Evolutionary conservation across 2,888 invertebrate genomes (phyloP).

Genomic region (Parapristionchus giblindavisi): DNA sequence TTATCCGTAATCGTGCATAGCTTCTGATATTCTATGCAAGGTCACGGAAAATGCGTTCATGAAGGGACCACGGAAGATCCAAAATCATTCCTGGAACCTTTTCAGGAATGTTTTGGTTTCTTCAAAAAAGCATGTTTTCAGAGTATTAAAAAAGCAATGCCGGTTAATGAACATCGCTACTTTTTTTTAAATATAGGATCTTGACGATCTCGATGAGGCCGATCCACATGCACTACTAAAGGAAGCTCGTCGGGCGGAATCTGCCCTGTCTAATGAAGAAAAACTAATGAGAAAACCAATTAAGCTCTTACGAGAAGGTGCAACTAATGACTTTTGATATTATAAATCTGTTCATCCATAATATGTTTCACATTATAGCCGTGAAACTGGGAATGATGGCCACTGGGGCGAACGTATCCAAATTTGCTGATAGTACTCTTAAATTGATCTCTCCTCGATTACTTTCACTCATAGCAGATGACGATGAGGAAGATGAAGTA

Average conservation of each 20-base stretch:
- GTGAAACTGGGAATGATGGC: constrained; percentile 56
- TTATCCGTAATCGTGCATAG: too few species aligned
- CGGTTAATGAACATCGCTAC: not conserved
- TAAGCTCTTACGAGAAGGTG: constrained; percentile 45
- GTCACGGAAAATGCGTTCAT: too few species aligned
- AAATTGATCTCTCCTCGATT: constrained; percentile 64
- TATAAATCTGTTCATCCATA: not conserved
- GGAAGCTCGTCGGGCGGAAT: constrained; percentile 15
- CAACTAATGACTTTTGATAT: too few species aligned
- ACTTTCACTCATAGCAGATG: constrained; percentile 63
- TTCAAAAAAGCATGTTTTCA: not conserved
- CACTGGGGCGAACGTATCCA: constrained; percentile 62
- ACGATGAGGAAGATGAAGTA: constrained; percentile 50
- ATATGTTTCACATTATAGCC: constrained; percentile 1
- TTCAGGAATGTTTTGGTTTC: constrained; percentile 16
- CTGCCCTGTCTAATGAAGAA: not conserved
- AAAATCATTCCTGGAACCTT: not conserved
- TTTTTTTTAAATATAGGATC: constrained; percentile 25
- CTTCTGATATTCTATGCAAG: too few species aligned
- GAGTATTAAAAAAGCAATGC: not conserved
- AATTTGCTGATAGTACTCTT: constrained; percentile 66
- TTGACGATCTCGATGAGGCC: constrained; percentile 36
- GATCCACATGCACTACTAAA: not conserved
- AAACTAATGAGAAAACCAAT: constrained; percentile 36
- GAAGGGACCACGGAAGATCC: too few species aligned